Percentiles rank a stretch among this genome's conserved stretches.
Evolutionary conservation across 1,140 invertebrate genomes (phyloP).

Genomic region (Hermatobates lingyangjiaoensis): DNA sequence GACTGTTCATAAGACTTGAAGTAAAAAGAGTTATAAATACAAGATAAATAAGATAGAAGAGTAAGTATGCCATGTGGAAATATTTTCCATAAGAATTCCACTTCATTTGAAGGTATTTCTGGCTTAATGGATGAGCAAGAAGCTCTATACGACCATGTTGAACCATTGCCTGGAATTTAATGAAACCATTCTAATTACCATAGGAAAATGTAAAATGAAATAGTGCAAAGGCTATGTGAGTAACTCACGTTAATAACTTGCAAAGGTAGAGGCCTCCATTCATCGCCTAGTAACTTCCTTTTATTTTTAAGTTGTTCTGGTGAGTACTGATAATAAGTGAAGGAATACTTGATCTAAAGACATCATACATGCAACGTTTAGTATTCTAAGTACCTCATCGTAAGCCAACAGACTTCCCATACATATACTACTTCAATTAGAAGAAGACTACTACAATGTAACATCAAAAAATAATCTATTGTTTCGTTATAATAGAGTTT

Average conservation of each 20-base stretch:
- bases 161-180: slow-evolving; percentile 49
- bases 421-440: background rate
- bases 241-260: slow-evolving; percentile 42
- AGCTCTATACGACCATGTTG: slow-evolving; percentile 56
- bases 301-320: slow-evolving; percentile 29
- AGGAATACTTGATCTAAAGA: slow-evolving; percentile 37
- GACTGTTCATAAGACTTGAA: slow-evolving; percentile 33
- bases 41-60: slow-evolving; percentile 55
- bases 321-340: slow-evolving; percentile 35
- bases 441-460: slow-evolving; percentile 2
- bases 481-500: too few relatives aligned
- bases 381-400: too few relatives aligned
- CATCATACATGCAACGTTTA: too few relatives aligned
- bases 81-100: slow-evolving; percentile 77
- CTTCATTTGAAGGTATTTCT: slow-evolving; percentile 72
- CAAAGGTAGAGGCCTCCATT: slow-evolving; percentile 36
- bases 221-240: background rate
- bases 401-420: background rate
- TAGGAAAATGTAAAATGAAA: background rate
- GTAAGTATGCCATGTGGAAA: slow-evolving; percentile 52
- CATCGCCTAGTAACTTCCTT: slow-evolving; percentile 33
- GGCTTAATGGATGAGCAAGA: slow-evolving; percentile 57
- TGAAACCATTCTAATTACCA: slow-evolving; percentile 1
- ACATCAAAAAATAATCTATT: too few relatives aligned
- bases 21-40: slow-evolving; percentile 51